These are phyloP conservation scores for Hedychridium roseum DNA, from an alignment of 2,888 invertebrate species.

Conservation along the genomic window DNA sequence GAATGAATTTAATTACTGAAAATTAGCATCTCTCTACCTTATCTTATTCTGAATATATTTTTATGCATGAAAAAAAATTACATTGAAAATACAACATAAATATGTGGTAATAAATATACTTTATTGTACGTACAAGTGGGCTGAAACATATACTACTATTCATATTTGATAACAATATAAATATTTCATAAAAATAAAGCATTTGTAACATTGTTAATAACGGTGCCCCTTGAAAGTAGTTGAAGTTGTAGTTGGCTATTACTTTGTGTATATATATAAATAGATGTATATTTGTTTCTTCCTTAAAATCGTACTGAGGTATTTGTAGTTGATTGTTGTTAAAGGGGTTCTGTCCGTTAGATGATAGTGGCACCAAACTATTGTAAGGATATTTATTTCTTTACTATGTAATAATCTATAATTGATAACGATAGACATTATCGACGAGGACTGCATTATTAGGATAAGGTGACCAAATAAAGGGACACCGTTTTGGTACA, in stretches of 20 bases:
- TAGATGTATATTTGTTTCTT: no score
- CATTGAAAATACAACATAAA: no score
- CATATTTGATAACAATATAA: constrained; percentile 8
- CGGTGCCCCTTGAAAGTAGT: constrained; percentile 5
- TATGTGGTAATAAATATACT: no score
- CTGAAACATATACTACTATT: not conserved
- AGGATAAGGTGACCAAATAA: constrained; percentile 3
- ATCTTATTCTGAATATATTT: no score
- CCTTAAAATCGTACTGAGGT: not conserved
- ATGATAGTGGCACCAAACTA: not conserved
- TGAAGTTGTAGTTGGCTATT: no score
- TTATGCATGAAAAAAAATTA: no score
- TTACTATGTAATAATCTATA: not conserved
- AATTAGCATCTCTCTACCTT: no score
- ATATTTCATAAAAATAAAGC: constrained; percentile 35
- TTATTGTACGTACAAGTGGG: not conserved
- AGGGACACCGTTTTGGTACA: constrained; percentile 30
- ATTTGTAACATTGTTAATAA: constrained; percentile 13
- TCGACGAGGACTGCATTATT: not conserved
- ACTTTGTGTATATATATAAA: no score
- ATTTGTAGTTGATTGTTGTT: constrained; percentile 1
- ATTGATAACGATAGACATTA: not conserved
- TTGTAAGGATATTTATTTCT: not conserved
- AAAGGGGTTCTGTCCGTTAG: not conserved
- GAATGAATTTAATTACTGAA: no score